Evolutionary conservation across 2,113 vertebrate genomes (phyloP).

Genomic region (Actenoides hombroni): DNA sequence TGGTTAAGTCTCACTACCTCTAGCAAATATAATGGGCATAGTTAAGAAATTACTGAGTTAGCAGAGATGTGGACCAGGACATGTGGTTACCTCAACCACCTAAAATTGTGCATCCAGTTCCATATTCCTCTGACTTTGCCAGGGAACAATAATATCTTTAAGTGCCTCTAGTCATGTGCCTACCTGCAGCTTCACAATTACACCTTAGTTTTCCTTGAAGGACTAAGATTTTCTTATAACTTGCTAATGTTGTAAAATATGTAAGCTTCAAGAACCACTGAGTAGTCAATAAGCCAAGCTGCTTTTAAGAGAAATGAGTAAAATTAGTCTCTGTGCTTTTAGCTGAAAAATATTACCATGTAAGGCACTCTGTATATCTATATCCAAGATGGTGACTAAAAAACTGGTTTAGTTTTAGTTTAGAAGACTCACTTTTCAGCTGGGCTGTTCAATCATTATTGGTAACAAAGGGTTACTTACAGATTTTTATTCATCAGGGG

Average conservation of each 20-base stretch:
- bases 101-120: not conserved
- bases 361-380: not conserved
- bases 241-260: not conserved
- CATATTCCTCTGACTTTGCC: not conserved
- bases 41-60: not conserved
- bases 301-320: not conserved
- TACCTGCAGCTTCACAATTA: not conserved
- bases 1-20: not conserved
- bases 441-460: not conserved
- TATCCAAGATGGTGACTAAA: not conserved
- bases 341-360: not conserved
- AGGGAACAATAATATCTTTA: not conserved
- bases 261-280: fast-evolving
- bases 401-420: not conserved
- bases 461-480: not conserved
- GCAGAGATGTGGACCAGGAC: not conserved
- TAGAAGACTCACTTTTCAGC: not conserved
- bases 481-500: not conserved
- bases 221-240: not conserved
- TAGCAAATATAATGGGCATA: not conserved
- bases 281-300: not conserved
- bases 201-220: not conserved
- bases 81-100: not conserved
- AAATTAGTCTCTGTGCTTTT: not conserved
- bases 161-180: not conserved